Evolutionary conservation across 1,140 invertebrate species (phyloP).

Genomic region (Galendromus occidentalis): DNA sequence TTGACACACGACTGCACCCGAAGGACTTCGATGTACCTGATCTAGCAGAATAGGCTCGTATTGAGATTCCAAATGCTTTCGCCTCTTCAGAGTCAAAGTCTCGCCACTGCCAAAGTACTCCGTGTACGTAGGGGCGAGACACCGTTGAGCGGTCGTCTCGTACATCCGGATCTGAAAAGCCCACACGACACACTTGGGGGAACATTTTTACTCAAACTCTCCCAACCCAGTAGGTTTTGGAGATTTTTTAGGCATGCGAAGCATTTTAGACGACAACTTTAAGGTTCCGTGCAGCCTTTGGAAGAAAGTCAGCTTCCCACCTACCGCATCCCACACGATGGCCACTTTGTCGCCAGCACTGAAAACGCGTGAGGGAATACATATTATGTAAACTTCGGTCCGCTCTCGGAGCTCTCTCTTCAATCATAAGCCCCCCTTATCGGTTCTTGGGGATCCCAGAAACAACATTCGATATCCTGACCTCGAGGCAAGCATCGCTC

Average conservation of each 20-base stretch:
- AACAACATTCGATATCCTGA: slow-evolving; percentile 18
- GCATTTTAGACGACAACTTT: no score
- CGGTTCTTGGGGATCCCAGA: neutral
- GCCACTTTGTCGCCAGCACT: slow-evolving; percentile 45
- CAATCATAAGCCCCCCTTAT: no score
- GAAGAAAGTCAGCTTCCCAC: slow-evolving; percentile 17
- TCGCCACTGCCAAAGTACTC: neutral
- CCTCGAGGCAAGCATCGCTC: slow-evolving; percentile 39
- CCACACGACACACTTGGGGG: no score
- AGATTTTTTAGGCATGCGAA: no score
- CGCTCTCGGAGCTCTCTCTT: no score
- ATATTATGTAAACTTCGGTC: no score
- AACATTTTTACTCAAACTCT: no score
- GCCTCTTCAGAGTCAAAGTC: neutral
- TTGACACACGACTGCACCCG: no score
- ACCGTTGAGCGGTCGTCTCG: neutral
- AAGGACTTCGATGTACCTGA: neutral
- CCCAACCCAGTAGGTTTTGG: no score
- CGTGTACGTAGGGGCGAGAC: neutral
- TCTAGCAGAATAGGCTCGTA: neutral
- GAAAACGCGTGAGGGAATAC: slow-evolving; percentile 16
- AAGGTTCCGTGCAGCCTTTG: no score
- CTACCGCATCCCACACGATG: slow-evolving; percentile 43
- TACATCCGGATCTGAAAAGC: neutral
- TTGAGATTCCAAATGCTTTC: neutral